Base-by-base conservation (phyloP, 2,797 vertebrate genomes). In the Ctenopoma multispine region DNA sequence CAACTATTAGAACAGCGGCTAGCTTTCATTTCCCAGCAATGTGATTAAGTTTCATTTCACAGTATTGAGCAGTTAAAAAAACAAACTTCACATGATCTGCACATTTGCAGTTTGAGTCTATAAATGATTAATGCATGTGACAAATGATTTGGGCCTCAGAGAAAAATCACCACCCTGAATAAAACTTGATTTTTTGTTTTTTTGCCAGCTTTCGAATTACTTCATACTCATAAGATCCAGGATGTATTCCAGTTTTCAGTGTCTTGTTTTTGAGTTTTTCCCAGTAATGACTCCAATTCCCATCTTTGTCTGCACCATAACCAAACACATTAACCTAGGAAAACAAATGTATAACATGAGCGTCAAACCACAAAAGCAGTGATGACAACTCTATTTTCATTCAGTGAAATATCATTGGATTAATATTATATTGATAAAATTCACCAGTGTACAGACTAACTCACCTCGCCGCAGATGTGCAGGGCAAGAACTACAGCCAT, bases 281-380 rank as follows among this genome's bases (percentile, higher is more conserved):
- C 46, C 72, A 89, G 75, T 90, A 90, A 58, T 90, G 85, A 53
- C 56, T 70, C 89, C 87, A 91, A 64, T 82, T 84, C 56, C 87
- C 86, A 21, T 84, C 55, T 21, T 44, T 20, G 64, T 90, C 78
- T 1, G 83, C 75, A 0, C 90, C 90, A 20, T 34, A 91, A 10
- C 88, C 88, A 11, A 89, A 91, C 18, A 89, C 80, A 36, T 18
- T 10, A 15, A 90, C 72, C 88, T 91, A 55, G 15, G 1, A 65
- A 44, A 18, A 44, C 43, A n/a, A n/a, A 46, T 1, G n/a, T n/a
- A 4, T 8, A 18, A 18, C 7, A 18, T 7, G n/a, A 18, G 6
- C 1, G n/a, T 20, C 43, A 9, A 8, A 46, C n/a, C 9, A n/a
- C 2, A 46, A 7, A n/a, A 7, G 3, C 5, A 43, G 13, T 15